Evolutionary conservation across 2,797 vertebrate species (phyloP), one percentile per base, ranked within the genome.

Genomic region (Emydoidea blandingii): DNA sequence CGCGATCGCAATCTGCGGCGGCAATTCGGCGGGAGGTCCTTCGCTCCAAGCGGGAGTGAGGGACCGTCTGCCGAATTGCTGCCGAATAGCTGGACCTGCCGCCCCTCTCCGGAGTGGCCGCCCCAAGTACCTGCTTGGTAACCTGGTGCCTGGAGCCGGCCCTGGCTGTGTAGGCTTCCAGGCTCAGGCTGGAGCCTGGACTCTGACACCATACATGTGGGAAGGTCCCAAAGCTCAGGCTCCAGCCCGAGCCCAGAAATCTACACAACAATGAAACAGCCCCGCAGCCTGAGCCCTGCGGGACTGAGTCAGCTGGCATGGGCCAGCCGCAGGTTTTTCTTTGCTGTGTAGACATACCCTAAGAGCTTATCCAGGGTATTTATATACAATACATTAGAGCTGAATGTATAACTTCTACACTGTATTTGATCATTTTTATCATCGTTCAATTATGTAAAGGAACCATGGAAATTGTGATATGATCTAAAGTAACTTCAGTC

Each of bases 361-460:
- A 41, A 72, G 68, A 72, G 37, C 68, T 41, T 41, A 78, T 78
- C 27, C 15, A 18, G 15, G 25, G 74, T 49, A 78, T 49, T 78
- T 49, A 31, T 27, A 49, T 49, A 78, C 4, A 47, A 29, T 25
- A 49, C 44, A 12, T 41, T 74, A 41, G 37, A 21, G 10, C 10
- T 16, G 72, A 44, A 44, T 49, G 44, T 49, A 23, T 72, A 78
- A 49, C 47, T 78, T 78, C 74, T 78, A 3, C 23, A 2, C 41
- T 31, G 14, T 7, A 19, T 23, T 29, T 41, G 5, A 1, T 31
- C 76, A 21, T 41, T 72, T 72, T 23, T 72, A 14, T 31, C n/a
- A 41, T 1, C 49, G 0, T 0, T 49, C 29, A 50, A 47, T 4
- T 62, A n/a, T 1, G 31, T 9, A 15, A 56, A 27, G 5, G 53